Evolutionary conservation across 2,797 vertebrate genomes (phyloP), one percentile per base, ranked within the genome.

Genomic region (Sciurus carolinensis): DNA sequence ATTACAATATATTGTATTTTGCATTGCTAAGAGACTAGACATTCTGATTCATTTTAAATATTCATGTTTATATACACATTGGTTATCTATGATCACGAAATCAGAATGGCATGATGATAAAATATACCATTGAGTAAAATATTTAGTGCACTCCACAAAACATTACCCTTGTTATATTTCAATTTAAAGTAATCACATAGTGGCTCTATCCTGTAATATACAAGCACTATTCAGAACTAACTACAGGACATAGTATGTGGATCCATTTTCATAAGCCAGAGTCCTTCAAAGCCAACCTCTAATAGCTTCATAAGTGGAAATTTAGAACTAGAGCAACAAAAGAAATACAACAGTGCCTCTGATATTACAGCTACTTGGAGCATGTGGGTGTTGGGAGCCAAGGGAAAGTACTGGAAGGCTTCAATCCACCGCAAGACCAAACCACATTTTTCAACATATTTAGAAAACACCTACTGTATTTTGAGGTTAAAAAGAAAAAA

Each of bases 1-100:
- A 79, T 90, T 72, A 54, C 66, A 88, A 39, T 69, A 15, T 64
- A 44, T 79, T 80, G 1, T 26, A 79, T 73, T 94, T 90, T 91
- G 66, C 47, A 52, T 59, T 88, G 75, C 91, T 71, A 94, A 77
- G 20, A 82, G 18, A 76, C 8, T 59, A 87, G 54, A 26, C 9
- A 91, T 91, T 90, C 36, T 90, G 73, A 87, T 42, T 87, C 2
- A 69, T 30, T 93, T 95, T 82, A 89, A 95, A 75, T 67, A 66
- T 91, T 75, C 69, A 71, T 90, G 6, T 73, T 59, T 47, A 57
- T 67, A 4, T 42, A 66, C 54, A 7, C 14, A 82, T 64, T 66
- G 4, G 64, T 8, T 94, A 39, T 30, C 20, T 69, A 26, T 80
- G 20, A 81, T 82, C 79, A 88, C 91, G 72, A 87, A 22, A 69